Evolutionary conservation across 1,140 invertebrate genomes (phyloP).

Genomic region (Drosophila nikananu): DNA sequence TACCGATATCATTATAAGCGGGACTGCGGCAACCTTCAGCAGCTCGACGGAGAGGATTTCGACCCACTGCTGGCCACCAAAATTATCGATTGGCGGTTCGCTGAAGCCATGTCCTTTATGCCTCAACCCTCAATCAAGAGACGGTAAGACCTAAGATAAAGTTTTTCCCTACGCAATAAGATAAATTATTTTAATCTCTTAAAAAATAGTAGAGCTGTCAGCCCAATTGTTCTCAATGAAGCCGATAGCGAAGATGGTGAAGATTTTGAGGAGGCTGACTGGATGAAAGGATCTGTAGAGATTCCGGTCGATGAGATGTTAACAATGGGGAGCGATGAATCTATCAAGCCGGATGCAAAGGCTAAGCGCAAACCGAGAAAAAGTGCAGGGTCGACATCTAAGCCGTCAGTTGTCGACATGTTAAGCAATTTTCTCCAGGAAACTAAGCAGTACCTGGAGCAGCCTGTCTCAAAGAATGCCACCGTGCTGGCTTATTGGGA

Average conservation of each 20-base stretch:
- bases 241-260: not conserved
- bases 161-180: too few species aligned
- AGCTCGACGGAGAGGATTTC: not conserved
- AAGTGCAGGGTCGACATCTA: not conserved
- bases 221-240: not conserved
- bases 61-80: not conserved
- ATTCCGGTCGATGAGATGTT: not conserved
- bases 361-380: not conserved
- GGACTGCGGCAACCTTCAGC: not conserved
- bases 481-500: conserved; percentile 8
- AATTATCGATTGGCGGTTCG: not conserved
- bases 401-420: conserved; percentile 3
- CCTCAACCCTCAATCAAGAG: not conserved
- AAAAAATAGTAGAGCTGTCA: not conserved
- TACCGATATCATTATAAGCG: conserved; percentile 6
- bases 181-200: not conserved
- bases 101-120: conserved; percentile 12
- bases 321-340: not conserved
- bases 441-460: not conserved
- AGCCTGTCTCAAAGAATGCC: conserved; percentile 11
- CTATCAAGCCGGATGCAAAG: not conserved
- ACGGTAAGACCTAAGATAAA: not conserved
- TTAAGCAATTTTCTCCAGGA: conserved; percentile 5
- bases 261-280: not conserved
- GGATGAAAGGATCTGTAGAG: not conserved